Conservation (phyloP, 37 sponge, comb jelly and placozoan species). For the Dysidea cf. avara region DNA sequence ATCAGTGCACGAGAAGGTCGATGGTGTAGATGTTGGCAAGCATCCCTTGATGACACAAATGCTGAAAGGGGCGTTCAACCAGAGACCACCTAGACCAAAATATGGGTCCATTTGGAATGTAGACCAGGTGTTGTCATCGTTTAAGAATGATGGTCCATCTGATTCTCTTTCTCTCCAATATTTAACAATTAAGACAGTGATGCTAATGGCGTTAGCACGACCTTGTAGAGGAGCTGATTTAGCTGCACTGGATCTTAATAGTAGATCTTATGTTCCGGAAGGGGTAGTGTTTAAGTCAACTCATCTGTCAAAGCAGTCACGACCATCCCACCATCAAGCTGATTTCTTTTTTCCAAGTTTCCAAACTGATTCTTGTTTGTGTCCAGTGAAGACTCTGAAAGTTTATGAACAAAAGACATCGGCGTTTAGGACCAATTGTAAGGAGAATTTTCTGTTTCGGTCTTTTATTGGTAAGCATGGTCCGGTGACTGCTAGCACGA, state of each 20-base stretch:
- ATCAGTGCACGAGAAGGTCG: neutral
- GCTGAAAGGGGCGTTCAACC: constrained; percentile 12
- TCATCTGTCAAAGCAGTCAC: constrained; percentile 21
- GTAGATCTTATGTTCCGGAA: neutral
- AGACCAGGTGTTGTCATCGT: neutral
- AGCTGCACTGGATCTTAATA: constrained; percentile 9
- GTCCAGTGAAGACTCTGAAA: constrained; percentile 17
- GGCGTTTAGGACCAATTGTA: neutral
- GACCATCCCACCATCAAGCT: constrained; percentile 1
- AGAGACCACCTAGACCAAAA: constrained; percentile 5
- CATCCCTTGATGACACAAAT: constrained; percentile 4
- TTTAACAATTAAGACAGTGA: neutral
- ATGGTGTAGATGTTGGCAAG: neutral
- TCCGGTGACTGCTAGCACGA: too few relatives aligned
- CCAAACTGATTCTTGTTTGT: neutral
- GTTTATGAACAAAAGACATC: constrained; percentile 7
- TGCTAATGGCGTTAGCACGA: constrained; percentile 31
- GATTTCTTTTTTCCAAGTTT: too few relatives aligned
- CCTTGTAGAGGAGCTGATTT: constrained; percentile 19
- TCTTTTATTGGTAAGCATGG: neutral
- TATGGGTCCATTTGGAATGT: constrained; percentile 9
- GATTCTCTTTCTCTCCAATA: neutral
- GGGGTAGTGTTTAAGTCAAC: constrained; percentile 13
- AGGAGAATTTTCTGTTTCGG: neutral
- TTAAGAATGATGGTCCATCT: neutral